A percentile compares a stretch with the other conserved stretches of the same genome.
phyloP scores from a whole-genome alignment of 2,797 vertebrate genomes.

The Propithecus perrieri region DNA sequence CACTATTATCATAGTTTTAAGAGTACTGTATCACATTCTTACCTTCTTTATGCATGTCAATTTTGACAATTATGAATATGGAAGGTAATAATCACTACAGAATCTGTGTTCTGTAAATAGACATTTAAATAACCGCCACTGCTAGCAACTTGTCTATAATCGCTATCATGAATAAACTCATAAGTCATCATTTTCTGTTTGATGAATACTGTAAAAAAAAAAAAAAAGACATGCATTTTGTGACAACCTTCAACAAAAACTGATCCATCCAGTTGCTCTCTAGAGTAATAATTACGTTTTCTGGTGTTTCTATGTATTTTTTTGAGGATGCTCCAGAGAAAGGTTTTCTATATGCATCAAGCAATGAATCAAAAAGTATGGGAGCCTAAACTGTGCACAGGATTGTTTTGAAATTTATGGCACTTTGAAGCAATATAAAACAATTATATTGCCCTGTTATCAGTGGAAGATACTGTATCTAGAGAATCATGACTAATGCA shows the following conservation, averaged over 20 bases:
- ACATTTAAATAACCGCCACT: slow-evolving; percentile 23
- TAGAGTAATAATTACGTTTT: not conserved
- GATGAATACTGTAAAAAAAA: not conserved
- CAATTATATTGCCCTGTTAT: not conserved
- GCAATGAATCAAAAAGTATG: not conserved
- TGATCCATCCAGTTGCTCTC: not conserved
- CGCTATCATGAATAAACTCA: slow-evolving; percentile 39
- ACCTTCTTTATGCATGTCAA: not conserved
- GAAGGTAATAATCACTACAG: slow-evolving; percentile 24
- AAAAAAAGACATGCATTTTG: not conserved
- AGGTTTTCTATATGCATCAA: not conserved
- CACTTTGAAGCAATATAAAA: slow-evolving; percentile 5
- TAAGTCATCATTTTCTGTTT: slow-evolving; percentile 10
- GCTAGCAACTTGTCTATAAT: not conserved
- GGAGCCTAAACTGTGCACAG: not conserved
- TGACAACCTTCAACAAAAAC: slow-evolving; percentile 33
- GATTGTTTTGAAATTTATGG: slow-evolving; percentile 7
- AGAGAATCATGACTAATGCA: not conserved
- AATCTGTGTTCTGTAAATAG: slow-evolving; percentile 23
- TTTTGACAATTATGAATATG: slow-evolving; percentile 30
- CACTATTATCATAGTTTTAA: not conserved
- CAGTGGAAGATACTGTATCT: not conserved
- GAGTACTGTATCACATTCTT: not conserved
- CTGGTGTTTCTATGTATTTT: not conserved
- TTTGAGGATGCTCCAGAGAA: not conserved